These are phyloP conservation scores for Dreissena rostriformis DNA, from an alignment of 1,140 invertebrate species.

Conservation along the genomic window DNA sequence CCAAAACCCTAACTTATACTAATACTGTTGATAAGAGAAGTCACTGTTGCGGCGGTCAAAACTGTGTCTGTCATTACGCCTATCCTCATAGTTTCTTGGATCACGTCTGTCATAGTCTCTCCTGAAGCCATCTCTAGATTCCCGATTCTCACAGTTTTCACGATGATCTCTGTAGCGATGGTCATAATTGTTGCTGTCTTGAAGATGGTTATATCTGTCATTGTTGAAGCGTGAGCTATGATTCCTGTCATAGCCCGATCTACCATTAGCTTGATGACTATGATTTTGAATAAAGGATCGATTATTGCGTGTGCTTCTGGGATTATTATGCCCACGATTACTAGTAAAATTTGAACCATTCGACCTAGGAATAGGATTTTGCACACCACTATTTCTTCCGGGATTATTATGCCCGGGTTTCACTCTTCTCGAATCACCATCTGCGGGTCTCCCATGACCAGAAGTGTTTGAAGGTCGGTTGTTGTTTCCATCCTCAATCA, in stretches of 20 bases:
- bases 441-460: not conserved
- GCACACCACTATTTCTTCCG: no score
- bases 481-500: not conserved
- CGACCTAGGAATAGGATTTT: no score
- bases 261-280: not conserved
- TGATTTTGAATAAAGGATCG: not conserved
- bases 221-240: not conserved
- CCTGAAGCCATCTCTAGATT: not conserved
- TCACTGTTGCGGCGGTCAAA: not conserved
- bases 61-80: no score
- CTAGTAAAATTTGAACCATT: not conserved
- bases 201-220: not conserved
- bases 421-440: not conserved
- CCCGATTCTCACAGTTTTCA: not conserved
- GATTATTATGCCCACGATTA: slow-evolving; percentile 20
- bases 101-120: not conserved
- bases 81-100: no score
- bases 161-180: not conserved
- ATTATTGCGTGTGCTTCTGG: not conserved
- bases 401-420: not conserved
- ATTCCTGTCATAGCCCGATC: not conserved
- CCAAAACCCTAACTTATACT: slow-evolving; percentile 9
- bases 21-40: not conserved
- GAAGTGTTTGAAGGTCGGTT: not conserved
- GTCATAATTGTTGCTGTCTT: not conserved